These are phyloP conservation scores for Hypotaenidia okinawae DNA, from an alignment of 2,797 vertebrate species.

Conservation along the genomic window DNA sequence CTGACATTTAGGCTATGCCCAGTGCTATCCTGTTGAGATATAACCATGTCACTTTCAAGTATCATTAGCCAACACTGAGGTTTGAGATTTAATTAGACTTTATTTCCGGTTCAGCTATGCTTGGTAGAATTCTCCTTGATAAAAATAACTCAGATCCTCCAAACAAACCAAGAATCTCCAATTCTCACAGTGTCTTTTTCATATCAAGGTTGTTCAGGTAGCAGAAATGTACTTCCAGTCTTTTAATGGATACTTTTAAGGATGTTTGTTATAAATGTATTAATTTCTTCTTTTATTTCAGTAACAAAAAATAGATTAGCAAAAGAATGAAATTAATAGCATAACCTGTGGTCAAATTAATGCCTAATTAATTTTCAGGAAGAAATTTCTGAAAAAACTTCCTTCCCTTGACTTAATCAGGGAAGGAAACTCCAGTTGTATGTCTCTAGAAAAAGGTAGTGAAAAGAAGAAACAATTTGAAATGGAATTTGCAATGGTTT, in stretches of 20 bases:
- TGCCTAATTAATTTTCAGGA: constrained; percentile 43
- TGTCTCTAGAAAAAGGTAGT: constrained; percentile 36
- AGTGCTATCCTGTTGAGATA: constrained; percentile 23
- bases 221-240: background rate
- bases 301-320: background rate
- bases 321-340: background rate
- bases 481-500: constrained; percentile 48
- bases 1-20: constrained; percentile 27
- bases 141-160: background rate
- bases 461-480: constrained; percentile 45
- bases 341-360: background rate
- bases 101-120: background rate
- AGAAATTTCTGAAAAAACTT: constrained; percentile 60
- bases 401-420: background rate
- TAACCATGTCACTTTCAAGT: constrained; percentile 35
- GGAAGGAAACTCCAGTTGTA: constrained; percentile 45
- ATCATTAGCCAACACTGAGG: background rate
- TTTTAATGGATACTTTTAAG: background rate
- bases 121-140: background rate
- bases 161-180: background rate
- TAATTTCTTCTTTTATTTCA: background rate
- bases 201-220: background rate
- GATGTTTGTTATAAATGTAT: background rate
- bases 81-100: constrained; percentile 15
- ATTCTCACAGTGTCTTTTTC: background rate